Conservation (phyloP, 2,797 vertebrate genomes). For the Thamnophis elegans region DNA sequence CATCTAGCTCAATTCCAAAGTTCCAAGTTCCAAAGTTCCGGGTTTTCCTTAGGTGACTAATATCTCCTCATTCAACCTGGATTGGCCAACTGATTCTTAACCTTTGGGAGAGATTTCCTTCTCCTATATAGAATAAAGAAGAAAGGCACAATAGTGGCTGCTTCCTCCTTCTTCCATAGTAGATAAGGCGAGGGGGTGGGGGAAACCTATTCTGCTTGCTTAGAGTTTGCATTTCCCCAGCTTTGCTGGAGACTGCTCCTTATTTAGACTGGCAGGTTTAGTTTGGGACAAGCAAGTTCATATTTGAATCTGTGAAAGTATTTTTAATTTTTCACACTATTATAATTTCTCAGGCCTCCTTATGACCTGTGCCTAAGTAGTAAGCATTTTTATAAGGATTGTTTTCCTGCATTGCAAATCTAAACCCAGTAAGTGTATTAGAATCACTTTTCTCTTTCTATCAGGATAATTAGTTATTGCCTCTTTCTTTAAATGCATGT, state of each 20-base stretch:
- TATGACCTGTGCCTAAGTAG: neutral
- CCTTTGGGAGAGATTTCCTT: neutral
- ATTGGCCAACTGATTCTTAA: neutral
- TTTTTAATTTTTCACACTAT: neutral
- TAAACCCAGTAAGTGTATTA: neutral
- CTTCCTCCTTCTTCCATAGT: too few relatives aligned
- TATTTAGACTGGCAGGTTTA: neutral
- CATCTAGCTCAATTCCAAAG: neutral
- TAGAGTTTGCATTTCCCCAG: too few relatives aligned
- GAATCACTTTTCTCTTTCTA: neutral
- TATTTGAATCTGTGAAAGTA: neutral
- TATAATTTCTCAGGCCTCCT: neutral
- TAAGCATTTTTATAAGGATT: neutral
- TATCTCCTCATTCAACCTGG: neutral
- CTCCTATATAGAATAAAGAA: too few relatives aligned
- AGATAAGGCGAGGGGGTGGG: too few relatives aligned
- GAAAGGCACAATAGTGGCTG: too few relatives aligned
- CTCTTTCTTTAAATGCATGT: neutral
- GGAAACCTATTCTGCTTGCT: too few relatives aligned
- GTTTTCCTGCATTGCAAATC: neutral
- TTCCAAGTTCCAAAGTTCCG: too few relatives aligned
- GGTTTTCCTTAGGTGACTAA: neutral
- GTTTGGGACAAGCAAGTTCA: neutral
- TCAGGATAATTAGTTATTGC: neutral
- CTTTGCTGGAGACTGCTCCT: neutral